Evolutionary conservation across 2,113 vertebrate genomes (phyloP).

Genomic region (Romanogobio albipinnatus): DNA sequence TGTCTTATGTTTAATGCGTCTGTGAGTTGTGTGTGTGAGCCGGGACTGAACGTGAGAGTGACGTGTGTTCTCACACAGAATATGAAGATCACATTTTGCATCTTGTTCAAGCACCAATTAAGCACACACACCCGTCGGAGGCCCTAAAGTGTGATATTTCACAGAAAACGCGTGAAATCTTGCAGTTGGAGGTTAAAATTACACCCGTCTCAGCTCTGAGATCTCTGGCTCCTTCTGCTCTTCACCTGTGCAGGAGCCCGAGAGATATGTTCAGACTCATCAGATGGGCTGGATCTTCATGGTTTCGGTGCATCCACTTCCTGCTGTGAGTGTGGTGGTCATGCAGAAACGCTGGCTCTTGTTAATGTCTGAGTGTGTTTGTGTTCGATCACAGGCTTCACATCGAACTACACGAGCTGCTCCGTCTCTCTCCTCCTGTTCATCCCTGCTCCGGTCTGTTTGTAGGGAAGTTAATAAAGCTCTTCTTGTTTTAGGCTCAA

Average conservation of each 20-base stretch:
- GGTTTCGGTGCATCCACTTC: not conserved
- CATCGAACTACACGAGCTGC: not conserved
- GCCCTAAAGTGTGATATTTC: conserved; percentile 76
- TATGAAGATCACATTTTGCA: conserved; percentile 63
- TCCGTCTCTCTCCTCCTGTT: not conserved
- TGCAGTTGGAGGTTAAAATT: conserved; percentile 68
- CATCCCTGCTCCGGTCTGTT: no score
- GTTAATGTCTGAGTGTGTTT: not conserved
- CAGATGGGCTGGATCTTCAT: not conserved
- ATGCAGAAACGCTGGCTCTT: conserved; percentile 2
- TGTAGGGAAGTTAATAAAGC: not conserved
- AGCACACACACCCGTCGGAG: conserved; percentile 65
- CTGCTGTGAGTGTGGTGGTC: not conserved
- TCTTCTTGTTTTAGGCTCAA: conserved; percentile 54
- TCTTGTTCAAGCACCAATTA: conserved; percentile 73
- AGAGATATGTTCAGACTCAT: not conserved
- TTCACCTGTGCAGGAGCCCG: not conserved
- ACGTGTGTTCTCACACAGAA: conserved; percentile 43
- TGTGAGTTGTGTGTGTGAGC: not conserved
- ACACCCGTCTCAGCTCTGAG: conserved; percentile 60
- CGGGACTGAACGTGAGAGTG: not conserved
- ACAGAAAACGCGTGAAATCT: conserved; percentile 76
- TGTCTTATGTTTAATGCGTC: not conserved
- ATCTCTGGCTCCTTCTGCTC: conserved; percentile 23
- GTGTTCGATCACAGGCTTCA: not conserved